phyloP scores from a whole-genome alignment of 2,113 vertebrate species.

The Fukomys damarensis region DNA sequence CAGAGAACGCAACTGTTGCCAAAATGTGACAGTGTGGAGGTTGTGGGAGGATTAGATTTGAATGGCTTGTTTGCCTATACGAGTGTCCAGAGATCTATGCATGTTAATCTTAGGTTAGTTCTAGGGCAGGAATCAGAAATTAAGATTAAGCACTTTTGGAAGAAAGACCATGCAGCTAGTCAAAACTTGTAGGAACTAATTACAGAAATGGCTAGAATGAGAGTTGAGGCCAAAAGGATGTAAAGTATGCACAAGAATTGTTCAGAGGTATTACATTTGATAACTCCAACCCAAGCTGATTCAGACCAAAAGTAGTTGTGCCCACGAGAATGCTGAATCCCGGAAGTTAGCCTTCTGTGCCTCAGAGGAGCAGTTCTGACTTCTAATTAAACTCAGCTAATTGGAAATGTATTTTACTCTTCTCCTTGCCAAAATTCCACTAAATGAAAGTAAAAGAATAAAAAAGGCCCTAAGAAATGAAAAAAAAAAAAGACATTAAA shows the following conservation, averaged over 20 bases:
- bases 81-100: background rate
- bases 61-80: background rate
- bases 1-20: background rate
- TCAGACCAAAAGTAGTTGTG: background rate
- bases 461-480: background rate
- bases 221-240: background rate
- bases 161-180: background rate
- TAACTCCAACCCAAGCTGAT: background rate
- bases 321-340: background rate
- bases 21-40: background rate
- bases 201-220: background rate
- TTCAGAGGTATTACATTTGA: background rate
- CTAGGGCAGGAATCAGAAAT: background rate
- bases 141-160: background rate
- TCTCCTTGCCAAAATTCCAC: background rate
- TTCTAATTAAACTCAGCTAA: conserved; percentile 27
- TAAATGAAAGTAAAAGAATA: conserved; percentile 17
- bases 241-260: background rate
- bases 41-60: background rate
- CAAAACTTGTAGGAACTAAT: background rate
- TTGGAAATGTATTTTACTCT: conserved; percentile 20
- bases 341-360: background rate
- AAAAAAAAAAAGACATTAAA: background rate
- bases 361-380: background rate
- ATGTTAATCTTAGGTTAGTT: background rate